phyloP scores from a whole-genome alignment of 2,113 vertebrate genomes.

The Oxyruncus cristatus region DNA sequence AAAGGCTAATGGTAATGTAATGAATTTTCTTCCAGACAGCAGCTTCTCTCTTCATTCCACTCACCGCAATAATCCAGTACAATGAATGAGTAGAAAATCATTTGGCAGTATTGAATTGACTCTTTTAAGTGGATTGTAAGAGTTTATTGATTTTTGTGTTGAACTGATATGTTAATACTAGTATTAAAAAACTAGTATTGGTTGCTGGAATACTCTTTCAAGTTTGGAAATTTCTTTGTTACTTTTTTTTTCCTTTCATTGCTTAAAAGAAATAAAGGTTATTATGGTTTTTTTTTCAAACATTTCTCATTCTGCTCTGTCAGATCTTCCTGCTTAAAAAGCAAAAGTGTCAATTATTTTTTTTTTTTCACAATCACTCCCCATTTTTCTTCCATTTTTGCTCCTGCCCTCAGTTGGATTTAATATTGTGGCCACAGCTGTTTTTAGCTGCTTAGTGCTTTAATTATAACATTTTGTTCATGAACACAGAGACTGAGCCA shows the following conservation, averaged over 20 bases:
- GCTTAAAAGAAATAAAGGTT: not conserved
- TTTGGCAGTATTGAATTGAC: not conserved
- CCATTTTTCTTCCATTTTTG: not conserved
- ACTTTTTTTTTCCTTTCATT: not conserved
- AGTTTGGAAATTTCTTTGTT: not conserved
- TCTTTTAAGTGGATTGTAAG: not conserved
- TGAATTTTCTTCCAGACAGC: not conserved
- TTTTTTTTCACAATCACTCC: not conserved
- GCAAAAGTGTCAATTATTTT: not conserved
- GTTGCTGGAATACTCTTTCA: not conserved
- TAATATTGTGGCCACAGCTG: not conserved
- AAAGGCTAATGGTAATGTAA: not conserved
- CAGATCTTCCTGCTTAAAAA: not conserved
- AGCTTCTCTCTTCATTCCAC: not conserved
- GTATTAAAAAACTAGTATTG: not conserved
- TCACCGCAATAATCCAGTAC: not conserved
- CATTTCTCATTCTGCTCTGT: not conserved
- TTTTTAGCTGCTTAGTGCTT: not conserved
- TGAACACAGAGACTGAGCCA: not conserved
- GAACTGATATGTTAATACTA: not conserved
- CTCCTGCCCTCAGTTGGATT: not conserved
- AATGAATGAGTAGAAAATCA: not conserved
- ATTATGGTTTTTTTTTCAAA: rapidly evolving
- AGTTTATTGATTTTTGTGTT: conserved; percentile 35
- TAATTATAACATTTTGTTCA: not conserved